Base-by-base conservation (phyloP, 30 jellyfish, hydroid and myxozoan genomes). In the Chrysaora quinquecirrha region DNA sequence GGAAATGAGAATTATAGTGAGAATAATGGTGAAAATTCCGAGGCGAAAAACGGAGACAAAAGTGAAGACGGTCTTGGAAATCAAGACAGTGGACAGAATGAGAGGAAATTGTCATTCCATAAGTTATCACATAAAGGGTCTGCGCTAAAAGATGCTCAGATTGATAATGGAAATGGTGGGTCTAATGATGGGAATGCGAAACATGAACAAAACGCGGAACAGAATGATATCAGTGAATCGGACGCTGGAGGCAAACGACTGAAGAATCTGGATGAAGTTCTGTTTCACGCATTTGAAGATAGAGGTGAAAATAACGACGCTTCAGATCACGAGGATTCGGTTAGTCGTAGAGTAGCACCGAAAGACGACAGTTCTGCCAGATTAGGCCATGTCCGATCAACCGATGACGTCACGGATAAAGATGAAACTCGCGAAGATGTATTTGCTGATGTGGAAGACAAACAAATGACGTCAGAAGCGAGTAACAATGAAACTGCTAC, bases 211-310 rank as follows among this genome's bases (percentile, higher is more conserved):
- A 52, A 10, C 19, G 19, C 69, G 68, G 50, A 48, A 28, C 30
- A 29, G 60, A 80, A 25, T 10, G 32, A 78, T 22, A 20, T 48
- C 7, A 66, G 72, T 34, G 90, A 52, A 3, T 3, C 25, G 27
- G 25, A 52, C 9, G 29, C 4, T 3, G 25, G 2, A 7, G 19
- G 19, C 19, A 20, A 52, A 16, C 68, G 27, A 52, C 3, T 49
- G 31, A 80, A 78, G 0, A 64, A 52, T 66, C 3, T 49, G 31
- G 66, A 78, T 0, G 47, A 52, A 46, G 83, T 80, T 66, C 48
- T 80, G 83, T 64, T 80, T 43, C 81, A 65, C 34, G 62, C 90
- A 4, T 80, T 80, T 33, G 90, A 80, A 48, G 68, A 19, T 9
- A 20, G 27, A 3, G 76, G 76, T 19, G 90, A 80, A 22, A 20